Base-by-base conservation (phyloP, 2,113 vertebrate species). In the Festucalex cinctus region DNA sequence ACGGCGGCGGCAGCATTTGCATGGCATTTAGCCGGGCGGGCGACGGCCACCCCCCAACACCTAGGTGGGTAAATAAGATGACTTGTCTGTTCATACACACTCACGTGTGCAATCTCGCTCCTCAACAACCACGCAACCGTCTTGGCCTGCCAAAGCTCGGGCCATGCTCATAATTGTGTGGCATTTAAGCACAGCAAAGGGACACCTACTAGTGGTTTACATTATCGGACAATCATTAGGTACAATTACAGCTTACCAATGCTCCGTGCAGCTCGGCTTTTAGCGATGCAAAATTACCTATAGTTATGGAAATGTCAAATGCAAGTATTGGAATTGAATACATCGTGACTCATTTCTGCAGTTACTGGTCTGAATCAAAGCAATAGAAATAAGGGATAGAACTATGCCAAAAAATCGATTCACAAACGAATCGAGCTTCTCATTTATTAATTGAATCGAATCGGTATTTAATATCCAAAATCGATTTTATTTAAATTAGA, bases 1-100 rank as follows among this genome's bases (percentile, higher is more conserved):
- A 93, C 94, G 94, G 83, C 93, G 87, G 88, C 93, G 78, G 92
- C 95, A 95, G 94, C 95, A 98, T 98, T 98, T 98, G 95, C 95
- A 98, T 98, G 95, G 95, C 95, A 98, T 98, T 98, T 98, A 89
- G 94, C 95, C 94, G 94, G 93, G 91, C 92, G 93, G 94, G 80
- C 65, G 79, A 83, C 72, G 83, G 76, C 81, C 94, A 91, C 83
- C 83, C 93, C 93, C 87, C 78, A 94, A 95, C 94, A 94, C 93
- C 93, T 92, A 84, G 71, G 89, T 94, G 95, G 95, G 95, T 96
- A 97, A 98, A 98, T 95, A 98, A 95, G 91, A 94, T 94, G 93
- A 92, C 90, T 93, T 79, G 72, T 82, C 94, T 93, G 94, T 94
- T 89, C 88, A 86, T 83, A 87, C 79, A 85, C 73, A 75, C 81